Conservation (phyloP, 2,113 vertebrate species). For the Potamarius usumacintae region DNA sequence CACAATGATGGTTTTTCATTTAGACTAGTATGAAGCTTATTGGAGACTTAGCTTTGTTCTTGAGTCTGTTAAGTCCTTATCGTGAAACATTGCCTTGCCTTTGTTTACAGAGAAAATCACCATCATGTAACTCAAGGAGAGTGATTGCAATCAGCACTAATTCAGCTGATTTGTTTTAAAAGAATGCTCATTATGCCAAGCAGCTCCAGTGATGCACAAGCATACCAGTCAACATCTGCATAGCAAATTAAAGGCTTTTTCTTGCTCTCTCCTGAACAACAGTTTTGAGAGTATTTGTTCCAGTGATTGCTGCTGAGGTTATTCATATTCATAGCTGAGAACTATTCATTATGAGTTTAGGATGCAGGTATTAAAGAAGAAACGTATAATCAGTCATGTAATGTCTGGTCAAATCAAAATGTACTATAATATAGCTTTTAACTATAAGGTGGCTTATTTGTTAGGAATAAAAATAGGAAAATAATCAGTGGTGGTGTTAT, state of each 20-base stretch:
- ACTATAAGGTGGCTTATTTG: background rate
- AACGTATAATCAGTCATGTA: slow-evolving; percentile 18
- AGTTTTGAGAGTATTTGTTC: slow-evolving; percentile 42
- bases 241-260: slow-evolving; percentile 44
- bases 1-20: background rate
- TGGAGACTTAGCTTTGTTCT: background rate
- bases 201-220: slow-evolving; percentile 38
- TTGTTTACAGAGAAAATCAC: slow-evolving; percentile 25
- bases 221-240: slow-evolving; percentile 57
- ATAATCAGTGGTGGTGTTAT: background rate
- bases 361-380: slow-evolving; percentile 43
- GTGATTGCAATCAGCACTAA: slow-evolving; percentile 64
- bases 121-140: slow-evolving; percentile 37
- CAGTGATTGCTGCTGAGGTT: slow-evolving; percentile 31
- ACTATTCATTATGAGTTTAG: slow-evolving; percentile 41
- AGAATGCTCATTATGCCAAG: slow-evolving; percentile 49
- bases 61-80: background rate
- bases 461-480: background rate
- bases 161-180: slow-evolving; percentile 60
- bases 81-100: slow-evolving; percentile 29
- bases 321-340: slow-evolving; percentile 48
- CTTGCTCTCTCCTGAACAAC: slow-evolving; percentile 40
- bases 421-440: background rate
- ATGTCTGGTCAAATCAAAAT: background rate
- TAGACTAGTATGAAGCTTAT: background rate